Evolutionary conservation across 2,113 vertebrate genomes (phyloP).

Genomic region (Sorex fumeus): DNA sequence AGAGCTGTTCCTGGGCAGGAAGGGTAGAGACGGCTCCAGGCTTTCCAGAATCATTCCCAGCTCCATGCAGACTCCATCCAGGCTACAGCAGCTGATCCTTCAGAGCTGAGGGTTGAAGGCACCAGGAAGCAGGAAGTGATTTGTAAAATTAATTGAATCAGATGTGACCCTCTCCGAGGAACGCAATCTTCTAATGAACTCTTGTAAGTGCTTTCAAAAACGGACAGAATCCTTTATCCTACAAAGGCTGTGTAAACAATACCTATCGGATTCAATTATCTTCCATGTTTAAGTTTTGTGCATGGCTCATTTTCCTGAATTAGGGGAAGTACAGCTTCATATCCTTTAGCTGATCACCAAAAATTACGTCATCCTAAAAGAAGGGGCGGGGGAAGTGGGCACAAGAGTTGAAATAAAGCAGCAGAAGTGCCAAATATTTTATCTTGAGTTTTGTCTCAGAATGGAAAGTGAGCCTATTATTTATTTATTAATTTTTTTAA

Average conservation of each 20-base stretch:
- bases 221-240: background rate
- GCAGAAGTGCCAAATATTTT: background rate
- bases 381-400: background rate
- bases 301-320: constrained; percentile 30
- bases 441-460: constrained; percentile 11
- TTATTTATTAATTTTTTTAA: background rate
- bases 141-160: constrained; percentile 52
- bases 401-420: background rate
- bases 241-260: background rate
- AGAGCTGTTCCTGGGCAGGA: fast-evolving
- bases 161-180: constrained; percentile 27
- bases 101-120: background rate
- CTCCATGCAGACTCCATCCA: too few species aligned
- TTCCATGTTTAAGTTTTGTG: background rate
- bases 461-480: background rate
- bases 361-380: background rate
- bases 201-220: constrained; percentile 47
- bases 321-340: background rate
- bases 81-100: background rate
- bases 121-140: background rate
- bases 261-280: constrained; percentile 44
- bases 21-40: too few species aligned
- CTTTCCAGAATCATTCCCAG: too few species aligned
- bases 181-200: constrained; percentile 29
- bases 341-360: background rate